Evolutionary conservation across 2,888 invertebrate genomes (phyloP).

Genomic region (Lagria hirta): DNA sequence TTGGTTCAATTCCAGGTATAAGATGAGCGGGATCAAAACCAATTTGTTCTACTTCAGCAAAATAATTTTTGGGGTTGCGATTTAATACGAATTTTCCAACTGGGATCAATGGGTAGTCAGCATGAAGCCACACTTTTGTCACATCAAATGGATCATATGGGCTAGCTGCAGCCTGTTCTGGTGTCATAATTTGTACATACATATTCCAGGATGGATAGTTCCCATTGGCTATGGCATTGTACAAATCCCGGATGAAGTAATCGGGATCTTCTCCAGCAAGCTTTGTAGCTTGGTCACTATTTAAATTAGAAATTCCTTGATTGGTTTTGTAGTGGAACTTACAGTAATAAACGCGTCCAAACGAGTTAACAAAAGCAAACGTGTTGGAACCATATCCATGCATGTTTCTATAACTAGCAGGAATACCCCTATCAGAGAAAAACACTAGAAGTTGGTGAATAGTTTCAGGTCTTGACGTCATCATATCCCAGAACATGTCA

Average conservation of each 20-base stretch:
- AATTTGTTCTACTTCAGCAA: slow-evolving; percentile 90
- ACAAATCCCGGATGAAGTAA: slow-evolving; percentile 84
- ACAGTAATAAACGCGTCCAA: slow-evolving; percentile 71
- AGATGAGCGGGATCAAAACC: slow-evolving; percentile 88
- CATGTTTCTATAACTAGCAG: slow-evolving; percentile 71
- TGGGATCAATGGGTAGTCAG: slow-evolving; percentile 82
- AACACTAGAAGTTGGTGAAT: slow-evolving; percentile 84
- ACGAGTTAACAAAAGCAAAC: slow-evolving; percentile 82
- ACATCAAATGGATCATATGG: slow-evolving; percentile 91
- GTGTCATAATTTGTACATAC: slow-evolving; percentile 85
- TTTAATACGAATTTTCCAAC: slow-evolving; percentile 86
- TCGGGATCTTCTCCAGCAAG: slow-evolving; percentile 82
- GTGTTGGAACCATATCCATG: slow-evolving; percentile 95
- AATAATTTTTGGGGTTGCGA: slow-evolving; percentile 88
- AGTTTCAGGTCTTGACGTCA: slow-evolving; percentile 82
- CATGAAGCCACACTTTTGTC: slow-evolving; percentile 91
- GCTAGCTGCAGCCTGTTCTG: slow-evolving; percentile 76
- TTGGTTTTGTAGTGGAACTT: slow-evolving; percentile 93
- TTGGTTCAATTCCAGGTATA: slow-evolving; percentile 90
- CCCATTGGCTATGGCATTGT: slow-evolving; percentile 79
- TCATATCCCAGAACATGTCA: slow-evolving; percentile 96
- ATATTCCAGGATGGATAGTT: slow-evolving; percentile 79
- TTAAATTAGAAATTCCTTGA: slow-evolving; percentile 84
- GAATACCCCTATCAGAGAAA: slow-evolving; percentile 91
- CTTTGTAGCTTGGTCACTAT: slow-evolving; percentile 66